phyloP scores from a whole-genome alignment of 2,113 vertebrate genomes.

The Butorides virescens region DNA sequence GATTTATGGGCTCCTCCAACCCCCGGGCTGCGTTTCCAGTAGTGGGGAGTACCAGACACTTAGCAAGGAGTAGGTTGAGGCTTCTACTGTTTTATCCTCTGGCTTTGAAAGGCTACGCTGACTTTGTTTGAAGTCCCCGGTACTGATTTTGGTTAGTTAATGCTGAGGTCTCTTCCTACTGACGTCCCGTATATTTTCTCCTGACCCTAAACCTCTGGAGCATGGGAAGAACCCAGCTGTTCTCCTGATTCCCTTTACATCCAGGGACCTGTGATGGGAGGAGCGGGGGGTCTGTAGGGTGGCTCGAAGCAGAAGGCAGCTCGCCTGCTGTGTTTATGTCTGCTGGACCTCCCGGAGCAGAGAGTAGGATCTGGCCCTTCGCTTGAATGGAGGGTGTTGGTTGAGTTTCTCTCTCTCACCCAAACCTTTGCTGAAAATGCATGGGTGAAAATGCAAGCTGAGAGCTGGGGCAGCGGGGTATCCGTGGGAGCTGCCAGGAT shows the following conservation, averaged over 20 bases:
- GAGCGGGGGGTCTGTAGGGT: background rate
- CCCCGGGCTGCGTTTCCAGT: background rate
- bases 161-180: background rate
- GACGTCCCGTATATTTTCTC: background rate
- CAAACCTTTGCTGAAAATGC: background rate
- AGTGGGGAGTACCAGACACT: background rate
- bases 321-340: background rate
- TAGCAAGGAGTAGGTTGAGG: background rate
- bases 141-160: background rate
- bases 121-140: background rate
- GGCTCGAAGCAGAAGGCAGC: background rate
- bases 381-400: background rate
- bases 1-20: background rate
- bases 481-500: background rate
- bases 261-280: background rate
- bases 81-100: background rate
- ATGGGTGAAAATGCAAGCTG: background rate
- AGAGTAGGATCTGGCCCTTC: background rate
- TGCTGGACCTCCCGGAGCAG: background rate
- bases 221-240: background rate
- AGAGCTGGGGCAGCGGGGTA: fast-evolving
- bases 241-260: background rate
- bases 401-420: background rate
- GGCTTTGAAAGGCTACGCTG: background rate
- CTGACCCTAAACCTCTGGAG: background rate